A percentile compares a stretch with the other conserved stretches of the same genome.
phyloP scores from a whole-genome alignment of 2,888 invertebrate species.

The Thysanoteuthis rhombus region DNA sequence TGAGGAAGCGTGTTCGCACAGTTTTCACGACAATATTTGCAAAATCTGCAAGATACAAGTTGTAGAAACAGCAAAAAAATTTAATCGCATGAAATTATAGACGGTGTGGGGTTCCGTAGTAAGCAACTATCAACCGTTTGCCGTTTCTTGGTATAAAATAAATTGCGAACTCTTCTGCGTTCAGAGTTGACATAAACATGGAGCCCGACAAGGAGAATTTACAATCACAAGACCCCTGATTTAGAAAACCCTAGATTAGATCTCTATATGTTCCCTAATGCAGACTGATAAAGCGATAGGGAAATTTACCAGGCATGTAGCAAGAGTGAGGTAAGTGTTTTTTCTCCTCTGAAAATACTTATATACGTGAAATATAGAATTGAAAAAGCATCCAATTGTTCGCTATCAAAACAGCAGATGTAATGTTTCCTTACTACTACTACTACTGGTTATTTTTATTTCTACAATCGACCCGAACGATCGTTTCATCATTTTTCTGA shows the following conservation, averaged over 20 bases:
- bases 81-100: background rate
- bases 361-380: background rate
- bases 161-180: constrained; percentile 18
- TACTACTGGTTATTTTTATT: background rate
- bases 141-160: background rate
- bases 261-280: constrained; percentile 28
- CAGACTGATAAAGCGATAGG: constrained; percentile 26
- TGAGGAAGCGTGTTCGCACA: background rate
- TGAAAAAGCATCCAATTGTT: background rate
- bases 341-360: background rate
- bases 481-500: background rate
- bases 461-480: background rate
- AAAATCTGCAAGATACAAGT: background rate
- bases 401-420: too few species aligned
- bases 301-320: constrained; percentile 26
- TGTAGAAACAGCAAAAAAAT: background rate
- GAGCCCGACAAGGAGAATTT: constrained; percentile 15
- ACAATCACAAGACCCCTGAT: background rate
- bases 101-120: background rate
- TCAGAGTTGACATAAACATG: constrained; percentile 19
- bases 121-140: background rate
- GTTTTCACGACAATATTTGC: background rate
- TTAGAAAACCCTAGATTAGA: constrained; percentile 25
- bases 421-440: too few species aligned
- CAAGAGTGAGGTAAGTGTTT: constrained; percentile 27